Percentiles rank a stretch among this genome's conserved stretches.
Evolutionary conservation across 1,140 invertebrate genomes (phyloP).

Genomic region (Pantala flavescens): DNA sequence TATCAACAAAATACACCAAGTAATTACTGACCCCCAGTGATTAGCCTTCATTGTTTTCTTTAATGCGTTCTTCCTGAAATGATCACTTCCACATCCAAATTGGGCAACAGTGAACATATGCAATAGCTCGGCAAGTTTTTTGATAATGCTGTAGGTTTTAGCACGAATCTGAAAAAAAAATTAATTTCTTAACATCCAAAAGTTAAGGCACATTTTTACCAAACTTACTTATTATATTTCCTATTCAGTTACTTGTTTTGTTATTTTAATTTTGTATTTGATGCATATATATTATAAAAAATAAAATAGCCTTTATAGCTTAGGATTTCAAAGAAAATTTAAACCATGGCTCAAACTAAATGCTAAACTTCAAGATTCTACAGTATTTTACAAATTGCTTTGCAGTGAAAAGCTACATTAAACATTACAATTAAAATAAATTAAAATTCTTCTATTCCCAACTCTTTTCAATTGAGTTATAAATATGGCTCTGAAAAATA

Average conservation of each 20-base stretch:
- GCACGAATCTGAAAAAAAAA: constrained; percentile 31
- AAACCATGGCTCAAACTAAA: too few species aligned
- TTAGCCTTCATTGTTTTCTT: constrained; percentile 77
- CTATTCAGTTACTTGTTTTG: not conserved
- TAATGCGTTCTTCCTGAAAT: constrained; percentile 68
- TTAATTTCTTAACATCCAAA: not conserved
- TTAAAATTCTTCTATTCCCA: too few species aligned
- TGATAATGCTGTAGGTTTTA: constrained; percentile 58
- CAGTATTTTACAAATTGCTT: too few species aligned
- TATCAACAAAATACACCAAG: not conserved
- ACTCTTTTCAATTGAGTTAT: too few species aligned
- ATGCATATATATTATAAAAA: not conserved
- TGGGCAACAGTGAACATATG: constrained; percentile 90
- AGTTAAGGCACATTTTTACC: too few species aligned
- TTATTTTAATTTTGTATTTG: constrained; percentile 10
- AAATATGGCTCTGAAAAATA: too few species aligned
- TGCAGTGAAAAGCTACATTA: too few species aligned
- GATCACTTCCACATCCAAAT: constrained; percentile 66
- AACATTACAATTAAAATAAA: too few species aligned
- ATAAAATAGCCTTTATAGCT: too few species aligned
- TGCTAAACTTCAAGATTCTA: too few species aligned
- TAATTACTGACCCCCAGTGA: constrained; percentile 69
- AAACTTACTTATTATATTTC: too few species aligned
- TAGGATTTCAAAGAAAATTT: too few species aligned
- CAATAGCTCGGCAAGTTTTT: constrained; percentile 73